Percentiles rank a stretch among this genome's conserved stretches.
phyloP scores from a whole-genome alignment of 2,113 vertebrate species.

The Laterallus jamaicensis region DNA sequence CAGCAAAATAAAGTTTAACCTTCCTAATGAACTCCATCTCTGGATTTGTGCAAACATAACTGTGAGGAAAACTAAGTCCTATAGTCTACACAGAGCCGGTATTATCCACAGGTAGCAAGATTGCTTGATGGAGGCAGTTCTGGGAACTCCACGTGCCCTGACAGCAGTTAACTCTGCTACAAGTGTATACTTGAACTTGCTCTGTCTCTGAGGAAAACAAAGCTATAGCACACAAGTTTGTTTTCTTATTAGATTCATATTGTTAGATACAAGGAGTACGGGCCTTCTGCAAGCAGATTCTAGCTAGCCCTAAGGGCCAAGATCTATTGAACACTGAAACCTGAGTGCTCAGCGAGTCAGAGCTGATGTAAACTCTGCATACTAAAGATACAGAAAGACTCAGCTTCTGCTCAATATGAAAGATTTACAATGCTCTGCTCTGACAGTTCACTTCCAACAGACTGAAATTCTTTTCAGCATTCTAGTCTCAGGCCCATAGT shows the following conservation, averaged over 20 bases:
- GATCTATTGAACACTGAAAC: background rate
- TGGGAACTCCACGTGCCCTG: background rate
- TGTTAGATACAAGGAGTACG: background rate
- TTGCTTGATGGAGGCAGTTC: background rate
- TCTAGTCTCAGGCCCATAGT: background rate
- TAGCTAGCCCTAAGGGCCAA: background rate
- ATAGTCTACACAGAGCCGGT: background rate
- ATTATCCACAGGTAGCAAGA: background rate
- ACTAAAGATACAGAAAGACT: accelerated
- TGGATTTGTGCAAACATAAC: background rate
- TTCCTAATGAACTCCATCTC: background rate
- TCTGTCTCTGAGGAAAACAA: background rate
- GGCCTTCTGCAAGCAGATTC: too few relatives aligned
- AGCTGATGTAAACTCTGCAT: background rate
- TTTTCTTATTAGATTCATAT: background rate
- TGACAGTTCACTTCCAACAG: background rate
- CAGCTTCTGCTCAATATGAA: background rate
- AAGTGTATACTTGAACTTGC: background rate
- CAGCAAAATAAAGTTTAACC: background rate
- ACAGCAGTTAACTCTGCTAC: background rate
- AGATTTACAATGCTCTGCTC: accelerated
- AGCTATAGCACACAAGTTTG: too few relatives aligned
- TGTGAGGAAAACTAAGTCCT: background rate
- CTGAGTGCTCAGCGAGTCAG: background rate
- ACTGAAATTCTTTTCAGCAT: background rate